These are phyloP conservation scores for Ptiloglossa arizonensis DNA, from an alignment of 1,140 invertebrate genomes.

Conservation along the genomic window DNA sequence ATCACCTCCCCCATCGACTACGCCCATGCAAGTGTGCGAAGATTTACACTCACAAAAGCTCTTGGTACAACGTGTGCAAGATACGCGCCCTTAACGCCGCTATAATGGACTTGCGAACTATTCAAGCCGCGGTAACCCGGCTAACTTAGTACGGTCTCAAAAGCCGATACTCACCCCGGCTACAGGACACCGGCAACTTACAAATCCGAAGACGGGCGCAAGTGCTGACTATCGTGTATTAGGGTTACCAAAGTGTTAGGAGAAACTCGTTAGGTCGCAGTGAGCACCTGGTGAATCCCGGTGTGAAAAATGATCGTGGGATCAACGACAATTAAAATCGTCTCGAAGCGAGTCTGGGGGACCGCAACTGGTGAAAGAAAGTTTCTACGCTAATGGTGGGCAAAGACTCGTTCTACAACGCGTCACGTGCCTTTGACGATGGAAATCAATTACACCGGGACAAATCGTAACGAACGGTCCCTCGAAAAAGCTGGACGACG, in stretches of 20 bases:
- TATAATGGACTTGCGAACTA: conserved; percentile 66
- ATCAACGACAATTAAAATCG: conserved; percentile 34
- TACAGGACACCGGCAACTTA: conserved; percentile 23
- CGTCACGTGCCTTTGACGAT: conserved; percentile 15
- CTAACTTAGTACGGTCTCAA: conserved; percentile 58
- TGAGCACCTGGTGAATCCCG: background rate
- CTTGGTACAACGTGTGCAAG: conserved; percentile 43
- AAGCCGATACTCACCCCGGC: conserved; percentile 44
- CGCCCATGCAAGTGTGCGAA: background rate
- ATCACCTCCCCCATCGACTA: too few species aligned
- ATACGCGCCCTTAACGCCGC: conserved; percentile 54
- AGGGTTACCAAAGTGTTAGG: conserved; percentile 45
- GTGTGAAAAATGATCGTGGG: background rate
- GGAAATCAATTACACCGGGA: conserved; percentile 35
- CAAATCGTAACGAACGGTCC: conserved; percentile 22
- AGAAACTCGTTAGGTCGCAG: conserved; percentile 47
- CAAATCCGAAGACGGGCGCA: conserved; percentile 47
- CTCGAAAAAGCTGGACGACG: background rate
- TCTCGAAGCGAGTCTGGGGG: background rate
- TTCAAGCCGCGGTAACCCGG: conserved; percentile 56
- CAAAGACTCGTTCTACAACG: conserved; percentile 20
- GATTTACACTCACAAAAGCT: conserved; percentile 38
- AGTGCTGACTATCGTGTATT: conserved; percentile 58
- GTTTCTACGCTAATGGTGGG: conserved; percentile 3
- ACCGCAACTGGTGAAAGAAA: background rate